Conservation (phyloP, 2,113 vertebrate species). For the Zosterops pallidus region DNA sequence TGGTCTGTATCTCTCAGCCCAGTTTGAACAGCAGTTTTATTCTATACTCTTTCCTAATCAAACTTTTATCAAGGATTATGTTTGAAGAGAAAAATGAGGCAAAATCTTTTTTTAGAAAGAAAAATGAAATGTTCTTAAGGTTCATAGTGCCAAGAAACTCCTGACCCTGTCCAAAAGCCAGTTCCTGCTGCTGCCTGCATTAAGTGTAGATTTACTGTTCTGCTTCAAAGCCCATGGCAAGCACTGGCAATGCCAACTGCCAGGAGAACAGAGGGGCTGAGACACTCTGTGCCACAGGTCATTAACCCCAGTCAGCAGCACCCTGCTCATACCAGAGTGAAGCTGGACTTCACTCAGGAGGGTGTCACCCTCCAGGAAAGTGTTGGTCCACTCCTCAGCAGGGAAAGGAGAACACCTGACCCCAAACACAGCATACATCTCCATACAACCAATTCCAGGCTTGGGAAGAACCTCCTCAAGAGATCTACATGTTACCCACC, state of each 20-base stretch:
- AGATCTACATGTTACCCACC: background rate
- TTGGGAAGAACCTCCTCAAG: background rate
- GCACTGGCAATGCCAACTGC: background rate
- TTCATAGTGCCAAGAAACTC: background rate
- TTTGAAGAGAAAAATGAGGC: background rate
- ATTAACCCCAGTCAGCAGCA: background rate
- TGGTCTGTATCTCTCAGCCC: background rate
- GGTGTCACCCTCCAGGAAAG: background rate
- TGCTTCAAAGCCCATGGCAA: background rate
- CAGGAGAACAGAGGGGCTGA: background rate
- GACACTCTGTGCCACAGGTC: background rate
- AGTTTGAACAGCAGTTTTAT: background rate
- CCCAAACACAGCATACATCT: background rate
- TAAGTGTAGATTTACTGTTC: background rate
- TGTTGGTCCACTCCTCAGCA: background rate
- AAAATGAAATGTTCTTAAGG: background rate
- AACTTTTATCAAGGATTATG: background rate
- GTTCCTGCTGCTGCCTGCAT: background rate
- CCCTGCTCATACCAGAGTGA: background rate
- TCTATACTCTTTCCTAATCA: background rate
- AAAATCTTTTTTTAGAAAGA: background rate
- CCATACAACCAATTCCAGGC: background rate
- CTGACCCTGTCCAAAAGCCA: background rate
- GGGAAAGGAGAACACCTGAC: background rate
- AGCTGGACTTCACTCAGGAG: background rate